Evolutionary conservation across 2,113 vertebrate species (phyloP), one percentile per base, ranked within the genome.

Genomic region (Atlantisia rogersi): DNA sequence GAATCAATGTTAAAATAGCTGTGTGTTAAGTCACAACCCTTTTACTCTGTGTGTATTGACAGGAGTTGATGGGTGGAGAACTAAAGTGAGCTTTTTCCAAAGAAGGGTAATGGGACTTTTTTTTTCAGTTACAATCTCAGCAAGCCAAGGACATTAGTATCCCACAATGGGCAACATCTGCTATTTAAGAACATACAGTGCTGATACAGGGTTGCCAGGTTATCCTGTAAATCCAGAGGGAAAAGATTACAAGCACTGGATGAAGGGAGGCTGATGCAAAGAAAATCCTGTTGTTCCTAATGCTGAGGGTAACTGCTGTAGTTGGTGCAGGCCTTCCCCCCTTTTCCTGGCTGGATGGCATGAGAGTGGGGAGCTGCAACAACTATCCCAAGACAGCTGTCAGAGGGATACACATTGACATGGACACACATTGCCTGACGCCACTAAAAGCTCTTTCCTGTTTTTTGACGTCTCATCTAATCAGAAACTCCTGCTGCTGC

Each of bases 1-100:
- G 25, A 87, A 86, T 90, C 78, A 83, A 59, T 90, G 92, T 75
- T 75, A 92, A 90, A 93, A 95, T 70, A 80, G 42, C 56, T 65
- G 15, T 74, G 75, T 74, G 75, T 85, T 91, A 93, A 97, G 80
- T 52, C 46, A 70, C 59, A 70, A 80, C 79, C 26, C 25, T 93
- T 94, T 90, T 70, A 83, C 48, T 39, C 10, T 37, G 25, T 26
- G 6, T 82, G 15, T 58, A 13, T 65, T 86, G 70, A 91, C 84
- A 90, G 75, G 32, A 86, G n/a, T 74, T 92, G 91, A 73, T 4
- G 8, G 59, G 39, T 42, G 18, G 9, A 77, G 68, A 96, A 80
- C 0, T 8, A 67, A 88, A 82, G 50, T 1, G 6, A 63, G 50
- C 19, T 74, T 89, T 73, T 73, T 88, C 31, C 67, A 60, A 81